Conservation (phyloP, 2,888 invertebrate genomes). For the Gymnocheta viridis region DNA sequence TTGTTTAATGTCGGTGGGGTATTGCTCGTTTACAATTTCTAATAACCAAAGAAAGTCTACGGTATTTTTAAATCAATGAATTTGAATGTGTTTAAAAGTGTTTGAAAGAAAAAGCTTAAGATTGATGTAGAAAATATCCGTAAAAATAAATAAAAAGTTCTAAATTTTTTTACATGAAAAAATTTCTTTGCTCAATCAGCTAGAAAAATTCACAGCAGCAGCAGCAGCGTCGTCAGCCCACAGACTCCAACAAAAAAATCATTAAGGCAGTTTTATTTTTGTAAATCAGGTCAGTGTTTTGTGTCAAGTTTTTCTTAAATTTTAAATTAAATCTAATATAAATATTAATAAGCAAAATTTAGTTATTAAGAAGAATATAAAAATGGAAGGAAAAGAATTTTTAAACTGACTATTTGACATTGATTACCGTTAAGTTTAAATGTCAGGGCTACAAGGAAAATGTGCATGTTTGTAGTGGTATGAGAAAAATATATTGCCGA, state of each 20-base stretch:
- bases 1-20: neutral
- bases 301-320: neutral
- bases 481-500: neutral
- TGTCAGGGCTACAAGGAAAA: conserved; percentile 69
- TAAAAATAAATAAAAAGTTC: neutral
- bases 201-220: neutral
- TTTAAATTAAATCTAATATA: neutral
- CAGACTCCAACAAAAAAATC: neutral
- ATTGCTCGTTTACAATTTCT: conserved; percentile 1
- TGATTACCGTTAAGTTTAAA: conserved; percentile 70
- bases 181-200: conserved; percentile 14
- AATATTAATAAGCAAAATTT: neutral
- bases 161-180: neutral
- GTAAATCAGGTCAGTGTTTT: conserved; percentile 59
- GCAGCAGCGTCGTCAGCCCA: neutral
- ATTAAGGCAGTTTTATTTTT: neutral
- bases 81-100: conserved; percentile 20
- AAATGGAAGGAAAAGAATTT: neutral
- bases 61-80: neutral
- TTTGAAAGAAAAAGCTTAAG: neutral
- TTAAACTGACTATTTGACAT: conserved; percentile 57
- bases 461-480: conserved; percentile 8
- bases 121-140: neutral
- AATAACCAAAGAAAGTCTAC: neutral
- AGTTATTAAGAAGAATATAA: neutral